Evolutionary conservation across 2,113 vertebrate genomes (phyloP).

Genomic region (Numida meleagris): DNA sequence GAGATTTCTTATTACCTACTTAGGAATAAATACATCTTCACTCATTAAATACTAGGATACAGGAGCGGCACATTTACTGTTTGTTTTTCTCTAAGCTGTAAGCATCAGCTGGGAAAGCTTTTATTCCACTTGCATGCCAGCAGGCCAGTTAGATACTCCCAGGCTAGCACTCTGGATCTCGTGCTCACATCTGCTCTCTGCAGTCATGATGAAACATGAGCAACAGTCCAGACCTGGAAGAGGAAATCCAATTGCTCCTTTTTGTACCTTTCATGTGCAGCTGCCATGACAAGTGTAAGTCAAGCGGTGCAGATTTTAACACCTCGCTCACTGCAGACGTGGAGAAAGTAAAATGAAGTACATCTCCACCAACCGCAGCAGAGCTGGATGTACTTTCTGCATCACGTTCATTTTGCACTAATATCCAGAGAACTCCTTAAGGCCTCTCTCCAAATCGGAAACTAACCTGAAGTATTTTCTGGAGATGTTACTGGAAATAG

Average conservation of each 20-base stretch:
- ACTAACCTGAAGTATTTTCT: background rate
- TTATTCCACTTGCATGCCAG: background rate
- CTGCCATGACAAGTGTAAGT: background rate
- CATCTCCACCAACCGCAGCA: background rate
- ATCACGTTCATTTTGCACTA: background rate
- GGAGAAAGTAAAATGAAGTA: background rate
- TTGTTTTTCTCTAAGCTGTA: background rate
- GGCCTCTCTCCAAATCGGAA: background rate
- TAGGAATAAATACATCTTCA: background rate
- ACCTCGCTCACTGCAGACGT: background rate
- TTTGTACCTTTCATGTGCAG: fast-evolving
- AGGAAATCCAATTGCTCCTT: background rate
- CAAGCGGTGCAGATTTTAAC: fast-evolving
- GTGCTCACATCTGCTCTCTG: background rate
- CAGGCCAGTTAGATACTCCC: background rate
- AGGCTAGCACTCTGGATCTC: background rate
- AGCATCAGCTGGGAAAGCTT: background rate
- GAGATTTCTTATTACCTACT: background rate
- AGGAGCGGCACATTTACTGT: background rate
- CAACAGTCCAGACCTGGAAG: background rate
- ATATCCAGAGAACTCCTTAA: background rate
- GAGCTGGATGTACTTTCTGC: fast-evolving
- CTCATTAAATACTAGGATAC: background rate
- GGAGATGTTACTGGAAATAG: background rate
- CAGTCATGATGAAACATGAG: background rate